Evolutionary conservation across 2,113 vertebrate species (phyloP), one percentile per base, ranked within the genome.

Genomic region (Oreochromis niloticus): DNA sequence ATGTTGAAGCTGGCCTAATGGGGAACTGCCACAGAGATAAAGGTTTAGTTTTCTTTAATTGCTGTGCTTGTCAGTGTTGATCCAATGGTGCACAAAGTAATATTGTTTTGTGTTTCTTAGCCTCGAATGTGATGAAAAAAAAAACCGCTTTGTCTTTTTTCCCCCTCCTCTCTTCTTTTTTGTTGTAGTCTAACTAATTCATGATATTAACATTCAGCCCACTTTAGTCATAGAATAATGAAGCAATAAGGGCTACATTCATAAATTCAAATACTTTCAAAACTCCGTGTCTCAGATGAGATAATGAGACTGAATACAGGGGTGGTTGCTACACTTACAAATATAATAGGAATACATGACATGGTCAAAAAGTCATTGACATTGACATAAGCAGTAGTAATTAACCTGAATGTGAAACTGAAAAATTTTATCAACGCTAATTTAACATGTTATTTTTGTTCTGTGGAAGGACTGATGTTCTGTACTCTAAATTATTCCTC

Each of bases 321-420:
- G 48, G 68, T 14, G 6, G 85, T 85, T 88, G 84, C 71, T 84
- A 79, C 52, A 66, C 81, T 91, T 32, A 84, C 79, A 80, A 85
- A 87, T 63, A 80, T 84, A 90, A 89, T 46, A 48, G 79, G 63
- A 36, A 85, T 79, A 73, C 52, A 90, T 84, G 83, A 88, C 85
- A 52, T 78, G 83, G 86, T 92, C 91, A 90, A 91, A 61, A 89
- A 89, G 85, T 92, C 88, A 81, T 7, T 85, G 91, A 91, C 91
- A 88, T 85, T 91, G 90, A 93, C 88, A 87, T 92, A 55, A 89
- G 82, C 61, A 56, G 81, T 89, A 39, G 86, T 90, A 91, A 94
- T 82, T 87, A 93, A 87, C 46, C 80, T 75, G 57, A 80, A 87
- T 90, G 41, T 57, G n/a, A 88, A 90, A 85, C 88, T 82, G 55